phyloP scores from a whole-genome alignment of 37 sponge, comb jelly and placozoan genomes.

The Lycopodina hypogea region DNA sequence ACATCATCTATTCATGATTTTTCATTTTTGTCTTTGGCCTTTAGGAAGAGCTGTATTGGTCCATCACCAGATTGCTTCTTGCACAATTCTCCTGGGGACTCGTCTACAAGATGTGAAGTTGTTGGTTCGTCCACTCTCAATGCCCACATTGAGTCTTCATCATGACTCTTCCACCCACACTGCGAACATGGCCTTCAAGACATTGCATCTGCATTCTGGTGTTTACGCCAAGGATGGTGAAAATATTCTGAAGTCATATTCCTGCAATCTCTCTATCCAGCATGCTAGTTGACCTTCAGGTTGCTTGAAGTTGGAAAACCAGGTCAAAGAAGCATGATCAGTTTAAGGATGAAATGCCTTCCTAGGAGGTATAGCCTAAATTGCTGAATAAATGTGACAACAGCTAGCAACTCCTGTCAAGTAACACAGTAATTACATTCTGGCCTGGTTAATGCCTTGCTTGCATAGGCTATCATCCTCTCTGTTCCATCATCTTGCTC shows the following conservation, averaged over 20 bases:
- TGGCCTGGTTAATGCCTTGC: constrained; percentile 9
- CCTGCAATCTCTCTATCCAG: constrained; percentile 34
- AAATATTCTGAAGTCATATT: constrained; percentile 30
- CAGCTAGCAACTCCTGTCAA: too few species aligned
- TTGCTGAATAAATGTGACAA: constrained; percentile 15
- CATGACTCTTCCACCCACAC: constrained; percentile 22
- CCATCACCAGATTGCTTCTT: too few species aligned
- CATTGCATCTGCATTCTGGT: too few species aligned
- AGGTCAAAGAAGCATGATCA: constrained; percentile 28
- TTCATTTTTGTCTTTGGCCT: too few species aligned
- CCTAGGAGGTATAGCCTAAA: constrained; percentile 28
- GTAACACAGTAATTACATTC: constrained; percentile 40
- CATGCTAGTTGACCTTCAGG: constrained; percentile 36
- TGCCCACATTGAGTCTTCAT: neutral
- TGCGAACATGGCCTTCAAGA: too few species aligned
- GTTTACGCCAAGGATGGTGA: constrained; percentile 39
- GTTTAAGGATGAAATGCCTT: constrained; percentile 16
- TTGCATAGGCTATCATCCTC: constrained; percentile 31
- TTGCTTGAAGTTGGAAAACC: too few species aligned
- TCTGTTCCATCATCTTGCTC: constrained; percentile 26
- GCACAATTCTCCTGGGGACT: constrained; percentile 8
- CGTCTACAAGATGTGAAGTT: neutral
- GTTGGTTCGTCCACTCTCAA: neutral
- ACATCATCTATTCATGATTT: too few species aligned
- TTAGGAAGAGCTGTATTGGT: too few species aligned